These are phyloP conservation scores for Antrozous pallidus DNA, from an alignment of 2,797 vertebrate genomes.

Conservation along the genomic window DNA sequence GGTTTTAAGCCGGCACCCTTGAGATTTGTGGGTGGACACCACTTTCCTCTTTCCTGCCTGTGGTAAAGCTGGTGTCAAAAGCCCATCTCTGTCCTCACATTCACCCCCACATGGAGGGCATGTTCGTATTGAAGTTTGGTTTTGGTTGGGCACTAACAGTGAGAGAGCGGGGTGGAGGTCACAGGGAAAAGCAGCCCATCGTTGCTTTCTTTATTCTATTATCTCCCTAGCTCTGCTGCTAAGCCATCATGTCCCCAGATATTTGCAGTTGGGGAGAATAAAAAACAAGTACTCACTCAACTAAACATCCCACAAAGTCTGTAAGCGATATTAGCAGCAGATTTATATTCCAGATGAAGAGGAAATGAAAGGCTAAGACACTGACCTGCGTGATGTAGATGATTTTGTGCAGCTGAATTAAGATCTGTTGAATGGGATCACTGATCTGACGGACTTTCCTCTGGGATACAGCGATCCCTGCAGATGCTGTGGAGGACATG, in stretches of 20 bases:
- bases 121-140: background rate
- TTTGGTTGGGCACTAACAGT: background rate
- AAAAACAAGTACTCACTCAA: background rate
- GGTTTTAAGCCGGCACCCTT: background rate
- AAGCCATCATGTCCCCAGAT: background rate
- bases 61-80: background rate
- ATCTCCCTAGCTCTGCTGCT: background rate
- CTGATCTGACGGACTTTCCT: conserved; percentile 91
- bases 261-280: background rate
- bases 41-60: background rate
- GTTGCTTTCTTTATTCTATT: background rate
- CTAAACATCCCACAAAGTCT: background rate
- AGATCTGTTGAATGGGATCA: conserved; percentile 91
- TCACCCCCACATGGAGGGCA: background rate
- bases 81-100: background rate
- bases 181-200: background rate
- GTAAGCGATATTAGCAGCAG: conserved; percentile 47
- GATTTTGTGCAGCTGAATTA: conserved; percentile 93
- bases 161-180: background rate
- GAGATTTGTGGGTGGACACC: too few relatives aligned
- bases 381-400: conserved; percentile 91
- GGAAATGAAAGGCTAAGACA: conserved; percentile 39
- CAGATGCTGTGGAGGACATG: conserved; percentile 80
- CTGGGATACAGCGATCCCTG: conserved; percentile 91
- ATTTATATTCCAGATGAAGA: conserved; percentile 30